These are phyloP conservation scores for Falco novaeseelandiae DNA, from an alignment of 2,797 vertebrate genomes.

Conservation along the genomic window DNA sequence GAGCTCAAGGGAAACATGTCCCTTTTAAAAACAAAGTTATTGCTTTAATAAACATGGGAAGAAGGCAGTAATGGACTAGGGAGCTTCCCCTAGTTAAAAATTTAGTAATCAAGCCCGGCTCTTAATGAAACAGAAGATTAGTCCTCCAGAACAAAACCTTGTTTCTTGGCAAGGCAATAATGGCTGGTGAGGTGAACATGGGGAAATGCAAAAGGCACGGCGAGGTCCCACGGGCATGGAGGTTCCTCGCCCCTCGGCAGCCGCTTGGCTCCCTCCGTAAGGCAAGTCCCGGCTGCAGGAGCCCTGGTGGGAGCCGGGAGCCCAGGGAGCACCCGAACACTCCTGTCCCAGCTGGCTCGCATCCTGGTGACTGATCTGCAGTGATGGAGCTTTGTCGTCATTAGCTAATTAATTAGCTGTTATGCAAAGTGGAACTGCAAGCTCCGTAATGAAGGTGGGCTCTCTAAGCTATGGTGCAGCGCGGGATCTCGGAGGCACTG, in stretches of 20 bases:
- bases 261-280: background rate
- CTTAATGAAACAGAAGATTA: conserved; percentile 11
- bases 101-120: background rate
- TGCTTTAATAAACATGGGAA: conserved; percentile 69
- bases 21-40: conserved; percentile 72
- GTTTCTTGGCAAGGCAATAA: background rate
- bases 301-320: no score
- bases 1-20: conserved; percentile 33
- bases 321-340: background rate
- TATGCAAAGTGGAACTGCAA: background rate
- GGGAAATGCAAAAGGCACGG: accelerated
- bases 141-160: background rate
- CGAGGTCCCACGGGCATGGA: accelerated
- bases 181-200: background rate
- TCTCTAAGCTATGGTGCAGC: accelerated
- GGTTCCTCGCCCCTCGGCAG: accelerated
- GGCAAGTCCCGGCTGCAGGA: background rate
- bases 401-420: background rate
- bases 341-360: background rate
- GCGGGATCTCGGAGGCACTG: accelerated
- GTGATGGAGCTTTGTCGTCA: no score
- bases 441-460: background rate
- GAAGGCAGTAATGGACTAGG: background rate
- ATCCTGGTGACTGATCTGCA: background rate
- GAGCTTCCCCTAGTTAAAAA: conserved; percentile 41